Base-by-base conservation (phyloP, 1,140 invertebrate genomes). In the Oncopodura yosiiana region DNA sequence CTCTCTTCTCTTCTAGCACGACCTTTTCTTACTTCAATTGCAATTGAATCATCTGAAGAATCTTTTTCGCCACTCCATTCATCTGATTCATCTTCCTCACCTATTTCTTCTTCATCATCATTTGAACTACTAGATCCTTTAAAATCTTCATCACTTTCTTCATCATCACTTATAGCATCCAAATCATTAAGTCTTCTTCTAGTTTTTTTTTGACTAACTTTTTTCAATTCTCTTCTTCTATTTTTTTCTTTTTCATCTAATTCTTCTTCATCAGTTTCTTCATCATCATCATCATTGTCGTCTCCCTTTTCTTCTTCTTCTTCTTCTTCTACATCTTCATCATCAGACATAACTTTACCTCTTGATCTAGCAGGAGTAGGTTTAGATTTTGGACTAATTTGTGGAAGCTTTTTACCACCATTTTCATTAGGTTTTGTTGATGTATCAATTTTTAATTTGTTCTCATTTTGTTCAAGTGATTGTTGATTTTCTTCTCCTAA, bases 91-190 rank as follows among this genome's bases (percentile, higher is more conserved):
- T 82, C 80, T 0, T 79, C 67, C 6, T 68, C 76, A 8, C 79
- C 78, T 32, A 65, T 62, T 36, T 67, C 67, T n/a, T 65, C 66
- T 3, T 64, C 56, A 24, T 70, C 69, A 3, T 63, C 62, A 29
- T 63, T 16, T 42, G 2, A 14, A 44, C 24, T 39, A 66, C 73
- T 77, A 0, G 70, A 70, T n/a, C 79, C 83, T 64, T 87, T 87
- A 60, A 91, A 91, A 68, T 90, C 87, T 69, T 90, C 86, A 66
- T 91, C 87, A 2, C 82, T 86, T 54, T 74, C 78, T 56, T 80
- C 77, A 54, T 79, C 80, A 51, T 85, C 85, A 36, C 83, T 86
- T 27, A 81, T 81, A 3, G 86, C 78, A 62, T 90, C 87, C 11
- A 93, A 70, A 55, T 82, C 86, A 64, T 86, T 89, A 1, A 91